phyloP scores from a whole-genome alignment of 2,113 vertebrate genomes.

The Dipodomys spectabilis region DNA sequence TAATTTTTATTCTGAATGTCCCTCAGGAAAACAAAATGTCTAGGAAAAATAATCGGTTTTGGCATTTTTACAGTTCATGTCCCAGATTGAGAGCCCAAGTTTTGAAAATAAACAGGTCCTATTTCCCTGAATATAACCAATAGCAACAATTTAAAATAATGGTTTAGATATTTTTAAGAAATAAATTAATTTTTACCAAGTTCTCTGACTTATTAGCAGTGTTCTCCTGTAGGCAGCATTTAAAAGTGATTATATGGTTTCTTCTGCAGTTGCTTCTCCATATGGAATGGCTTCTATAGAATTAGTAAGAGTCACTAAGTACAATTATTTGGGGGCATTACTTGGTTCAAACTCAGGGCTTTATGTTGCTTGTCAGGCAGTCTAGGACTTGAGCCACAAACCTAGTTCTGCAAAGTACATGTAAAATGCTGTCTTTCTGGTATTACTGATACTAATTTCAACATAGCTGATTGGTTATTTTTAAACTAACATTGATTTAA shows the following conservation, averaged over 20 bases:
- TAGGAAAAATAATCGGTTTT: slow-evolving; percentile 71
- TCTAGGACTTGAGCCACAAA: too few relatives aligned
- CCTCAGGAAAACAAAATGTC: slow-evolving; percentile 76
- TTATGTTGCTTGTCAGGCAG: too few relatives aligned
- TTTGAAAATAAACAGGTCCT: slow-evolving; percentile 45
- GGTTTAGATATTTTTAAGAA: slow-evolving; percentile 42
- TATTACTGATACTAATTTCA: slow-evolving; percentile 35
- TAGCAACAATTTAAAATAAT: slow-evolving; percentile 60
- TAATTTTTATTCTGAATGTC: slow-evolving; percentile 71
- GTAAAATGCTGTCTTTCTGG: not conserved
- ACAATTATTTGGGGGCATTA: too few relatives aligned
- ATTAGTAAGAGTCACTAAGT: not conserved
- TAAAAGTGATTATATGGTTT: not conserved
- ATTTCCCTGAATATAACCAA: slow-evolving; percentile 58
- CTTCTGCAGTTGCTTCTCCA: not conserved
- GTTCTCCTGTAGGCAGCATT: slow-evolving; percentile 42
- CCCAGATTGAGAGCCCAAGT: slow-evolving; percentile 72
- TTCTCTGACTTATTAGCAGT: slow-evolving; percentile 54
- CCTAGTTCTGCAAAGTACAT: too few relatives aligned
- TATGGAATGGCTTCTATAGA: not conserved
- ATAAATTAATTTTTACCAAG: slow-evolving; percentile 6
- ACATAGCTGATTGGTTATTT: not conserved
- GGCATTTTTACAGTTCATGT: slow-evolving; percentile 40
- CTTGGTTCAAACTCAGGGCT: too few relatives aligned
- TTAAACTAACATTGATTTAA: not conserved